A percentile compares a stretch with the other conserved stretches of the same genome.
Evolutionary conservation across 2,888 invertebrate species (phyloP).

Genomic region (Digitonthophagus gazella): DNA sequence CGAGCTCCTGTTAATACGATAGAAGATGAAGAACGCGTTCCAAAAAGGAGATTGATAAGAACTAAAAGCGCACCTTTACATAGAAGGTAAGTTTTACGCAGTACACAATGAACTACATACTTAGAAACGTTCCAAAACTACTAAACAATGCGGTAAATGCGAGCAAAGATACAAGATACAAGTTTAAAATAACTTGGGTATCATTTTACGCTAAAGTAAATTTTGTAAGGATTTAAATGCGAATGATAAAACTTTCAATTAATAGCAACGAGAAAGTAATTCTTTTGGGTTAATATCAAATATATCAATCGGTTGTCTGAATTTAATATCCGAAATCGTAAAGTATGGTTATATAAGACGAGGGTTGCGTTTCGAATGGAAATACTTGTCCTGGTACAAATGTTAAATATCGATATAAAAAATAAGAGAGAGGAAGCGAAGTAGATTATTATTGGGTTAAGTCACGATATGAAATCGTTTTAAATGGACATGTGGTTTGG

Average conservation of each 20-base stretch:
- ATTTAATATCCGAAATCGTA: background rate
- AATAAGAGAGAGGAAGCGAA: background rate
- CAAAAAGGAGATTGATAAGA: slow-evolving; percentile 44
- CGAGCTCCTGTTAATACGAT: slow-evolving; percentile 37
- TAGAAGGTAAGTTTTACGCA: slow-evolving; percentile 15
- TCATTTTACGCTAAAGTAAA: too few species aligned
- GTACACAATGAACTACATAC: too few species aligned
- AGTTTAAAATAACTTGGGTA: too few species aligned
- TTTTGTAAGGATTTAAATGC: too few species aligned
- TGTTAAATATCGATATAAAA: background rate
- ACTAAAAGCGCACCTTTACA: slow-evolving; percentile 37
- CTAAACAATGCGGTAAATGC: too few species aligned
- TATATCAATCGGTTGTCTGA: background rate
- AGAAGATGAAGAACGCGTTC: slow-evolving; percentile 42
- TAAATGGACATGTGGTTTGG: background rate
- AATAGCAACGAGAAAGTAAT: too few species aligned
- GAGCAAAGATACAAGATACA: too few species aligned
- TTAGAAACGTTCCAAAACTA: too few species aligned
- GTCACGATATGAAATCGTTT: background rate
- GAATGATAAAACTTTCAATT: too few species aligned
- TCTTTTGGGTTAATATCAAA: too few species aligned
- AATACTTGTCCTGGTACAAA: background rate
- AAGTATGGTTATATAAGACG: background rate
- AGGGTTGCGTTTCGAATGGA: background rate
- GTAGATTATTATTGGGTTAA: background rate